phyloP scores from a whole-genome alignment of 2,113 vertebrate species.

The Gymnarchus niloticus region DNA sequence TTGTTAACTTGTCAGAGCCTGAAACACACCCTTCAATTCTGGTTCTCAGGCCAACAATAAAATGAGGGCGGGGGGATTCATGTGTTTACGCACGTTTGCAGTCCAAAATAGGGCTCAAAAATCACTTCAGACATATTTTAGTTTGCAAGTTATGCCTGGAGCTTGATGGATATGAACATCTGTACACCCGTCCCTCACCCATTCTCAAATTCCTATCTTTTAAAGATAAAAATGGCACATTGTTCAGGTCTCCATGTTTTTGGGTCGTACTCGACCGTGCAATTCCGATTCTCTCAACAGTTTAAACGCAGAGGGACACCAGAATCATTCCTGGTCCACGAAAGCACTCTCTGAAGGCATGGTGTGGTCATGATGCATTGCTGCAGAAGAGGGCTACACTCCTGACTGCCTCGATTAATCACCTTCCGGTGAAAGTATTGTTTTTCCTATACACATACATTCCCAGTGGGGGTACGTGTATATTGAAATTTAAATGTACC shows the following conservation, averaged over 20 bases:
- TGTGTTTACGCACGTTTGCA: background rate
- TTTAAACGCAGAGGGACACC: background rate
- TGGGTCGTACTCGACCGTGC: background rate
- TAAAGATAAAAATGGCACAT: background rate
- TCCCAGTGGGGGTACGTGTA: slow-evolving; percentile 16
- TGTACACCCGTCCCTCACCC: background rate
- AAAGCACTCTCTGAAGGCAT: background rate
- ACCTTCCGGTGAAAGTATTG: slow-evolving; percentile 19
- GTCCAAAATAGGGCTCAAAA: background rate
- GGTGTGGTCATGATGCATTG: slow-evolving; percentile 7
- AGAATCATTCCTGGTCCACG: background rate
- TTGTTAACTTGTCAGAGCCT: background rate
- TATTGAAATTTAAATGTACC: slow-evolving; percentile 18
- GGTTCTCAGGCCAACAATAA: background rate
- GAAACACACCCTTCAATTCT: background rate
- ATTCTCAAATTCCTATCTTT: background rate
- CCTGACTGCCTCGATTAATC: slow-evolving; percentile 24
- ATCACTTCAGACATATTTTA: background rate
- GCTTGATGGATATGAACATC: too few relatives aligned
- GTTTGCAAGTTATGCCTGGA: background rate
- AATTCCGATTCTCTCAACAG: background rate
- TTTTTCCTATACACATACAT: slow-evolving; percentile 5
- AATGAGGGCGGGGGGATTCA: background rate
- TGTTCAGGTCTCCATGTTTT: background rate
- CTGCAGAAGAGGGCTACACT: background rate